A percentile compares a stretch with the other conserved stretches of the same genome.
Evolutionary conservation across 2,888 invertebrate species (phyloP).

Genomic region (Melitaea athalia): DNA sequence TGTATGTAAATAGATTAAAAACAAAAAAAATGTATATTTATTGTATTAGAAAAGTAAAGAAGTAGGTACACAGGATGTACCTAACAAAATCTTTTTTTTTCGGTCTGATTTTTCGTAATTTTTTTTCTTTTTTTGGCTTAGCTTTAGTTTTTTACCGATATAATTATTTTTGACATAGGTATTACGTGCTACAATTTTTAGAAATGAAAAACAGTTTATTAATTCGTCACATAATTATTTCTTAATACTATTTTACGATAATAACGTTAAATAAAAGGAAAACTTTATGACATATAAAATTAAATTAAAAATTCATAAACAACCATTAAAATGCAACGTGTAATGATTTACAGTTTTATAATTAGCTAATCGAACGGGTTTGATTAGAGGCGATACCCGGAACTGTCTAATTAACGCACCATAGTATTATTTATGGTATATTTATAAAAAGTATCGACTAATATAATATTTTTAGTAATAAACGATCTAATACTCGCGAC

Average conservation of each 20-base stretch:
- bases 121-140: too few relatives aligned
- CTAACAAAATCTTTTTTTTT: too few relatives aligned
- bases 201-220: too few relatives aligned
- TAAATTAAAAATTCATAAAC: not conserved
- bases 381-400: not conserved
- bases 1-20: not conserved
- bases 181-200: too few relatives aligned
- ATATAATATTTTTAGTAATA: not conserved
- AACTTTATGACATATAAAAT: conserved; percentile 2
- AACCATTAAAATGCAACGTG: not conserved
- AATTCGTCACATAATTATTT: too few relatives aligned
- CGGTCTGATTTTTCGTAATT: too few relatives aligned
- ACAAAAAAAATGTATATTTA: too few relatives aligned
- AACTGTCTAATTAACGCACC: conserved; percentile 5
- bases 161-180: too few relatives aligned
- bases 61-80: too few relatives aligned
- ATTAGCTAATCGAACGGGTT: conserved; percentile 3
- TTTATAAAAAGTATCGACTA: not conserved
- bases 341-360: not conserved
- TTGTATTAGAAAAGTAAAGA: too few relatives aligned
- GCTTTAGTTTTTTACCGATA: too few relatives aligned
- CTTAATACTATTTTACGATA: not conserved
- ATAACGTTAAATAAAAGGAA: not conserved
- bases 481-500: too few relatives aligned
- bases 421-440: conserved; percentile 1